These are phyloP conservation scores for Drosophila birchii DNA, from an alignment of 2,888 invertebrate species.

Conservation along the genomic window DNA sequence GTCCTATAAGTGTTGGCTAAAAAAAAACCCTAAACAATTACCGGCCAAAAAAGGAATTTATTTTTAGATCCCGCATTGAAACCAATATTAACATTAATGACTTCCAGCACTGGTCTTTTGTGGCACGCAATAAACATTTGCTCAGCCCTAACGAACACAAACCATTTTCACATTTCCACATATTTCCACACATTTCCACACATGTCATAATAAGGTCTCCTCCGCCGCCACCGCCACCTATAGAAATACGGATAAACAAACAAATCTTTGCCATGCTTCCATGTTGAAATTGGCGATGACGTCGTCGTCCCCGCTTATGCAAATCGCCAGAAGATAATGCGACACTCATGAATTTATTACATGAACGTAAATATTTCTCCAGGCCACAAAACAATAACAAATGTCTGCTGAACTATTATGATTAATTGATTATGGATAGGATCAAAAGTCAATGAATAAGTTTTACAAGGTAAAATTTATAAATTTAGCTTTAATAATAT, in stretches of 20 bases:
- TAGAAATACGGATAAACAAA: slow-evolving; percentile 32
- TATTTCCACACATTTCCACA: slow-evolving; percentile 19
- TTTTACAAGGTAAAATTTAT: neutral
- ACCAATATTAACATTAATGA: slow-evolving; percentile 27
- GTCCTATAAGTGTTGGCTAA: neutral
- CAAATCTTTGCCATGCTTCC: slow-evolving; percentile 27
- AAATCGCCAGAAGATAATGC: slow-evolving; percentile 53
- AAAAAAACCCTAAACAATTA: slow-evolving; percentile 7
- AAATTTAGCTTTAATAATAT: neutral
- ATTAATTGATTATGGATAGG: slow-evolving; percentile 57
- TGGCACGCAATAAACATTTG: slow-evolving; percentile 38
- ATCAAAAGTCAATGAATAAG: neutral
- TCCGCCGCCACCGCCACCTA: slow-evolving; percentile 19
- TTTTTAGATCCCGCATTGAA: slow-evolving; percentile 4
- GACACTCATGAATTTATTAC: slow-evolving; percentile 62
- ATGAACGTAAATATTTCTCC: slow-evolving; percentile 20
- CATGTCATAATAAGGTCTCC: slow-evolving; percentile 43
- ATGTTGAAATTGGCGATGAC: slow-evolving; percentile 66
- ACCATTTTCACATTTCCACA: slow-evolving; percentile 19
- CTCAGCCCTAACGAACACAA: slow-evolving; percentile 21
- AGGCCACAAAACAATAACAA: slow-evolving; percentile 29
- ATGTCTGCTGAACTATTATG: slow-evolving; percentile 7
- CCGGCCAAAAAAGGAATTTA: slow-evolving; percentile 8
- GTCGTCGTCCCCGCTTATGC: slow-evolving; percentile 59
- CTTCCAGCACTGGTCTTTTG: slow-evolving; percentile 17